These are phyloP conservation scores for Hyla sarda DNA, from an alignment of 2,113 vertebrate genomes.

Conservation along the genomic window DNA sequence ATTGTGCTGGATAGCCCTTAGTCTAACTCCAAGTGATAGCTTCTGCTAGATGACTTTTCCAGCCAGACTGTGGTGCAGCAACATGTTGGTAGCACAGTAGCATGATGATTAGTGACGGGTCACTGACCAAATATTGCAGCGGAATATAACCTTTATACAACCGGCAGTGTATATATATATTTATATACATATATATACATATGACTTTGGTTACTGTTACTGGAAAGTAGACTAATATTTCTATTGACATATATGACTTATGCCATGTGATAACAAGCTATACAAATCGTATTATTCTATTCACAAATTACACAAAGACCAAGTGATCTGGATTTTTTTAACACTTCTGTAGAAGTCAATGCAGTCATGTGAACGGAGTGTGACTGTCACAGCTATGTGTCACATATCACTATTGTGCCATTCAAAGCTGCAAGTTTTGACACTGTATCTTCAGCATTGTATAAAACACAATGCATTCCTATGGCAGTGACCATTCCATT, in stretches of 20 bases:
- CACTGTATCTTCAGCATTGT: neutral
- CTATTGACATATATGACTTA: neutral
- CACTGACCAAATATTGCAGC: neutral
- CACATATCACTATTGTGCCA: neutral
- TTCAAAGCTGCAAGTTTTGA: neutral
- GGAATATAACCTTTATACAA: neutral
- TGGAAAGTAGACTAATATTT: neutral
- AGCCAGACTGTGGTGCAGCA: neutral
- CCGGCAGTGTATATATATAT: no score
- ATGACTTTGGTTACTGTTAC: neutral
- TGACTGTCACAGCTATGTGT: neutral
- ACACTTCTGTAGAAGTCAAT: neutral
- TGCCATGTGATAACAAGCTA: neutral
- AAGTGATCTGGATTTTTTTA: neutral
- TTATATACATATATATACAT: no score
- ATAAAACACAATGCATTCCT: neutral
- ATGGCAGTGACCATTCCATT: no score
- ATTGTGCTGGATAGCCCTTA: neutral
- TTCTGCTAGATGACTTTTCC: neutral
- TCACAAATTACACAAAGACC: neutral
- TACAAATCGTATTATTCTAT: neutral
- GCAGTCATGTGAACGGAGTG: neutral
- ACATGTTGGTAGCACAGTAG: neutral
- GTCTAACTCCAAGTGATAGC: neutral
- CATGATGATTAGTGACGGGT: neutral